Evolutionary conservation across 2,888 invertebrate genomes (phyloP).

Genomic region (Gerris lacustris): DNA sequence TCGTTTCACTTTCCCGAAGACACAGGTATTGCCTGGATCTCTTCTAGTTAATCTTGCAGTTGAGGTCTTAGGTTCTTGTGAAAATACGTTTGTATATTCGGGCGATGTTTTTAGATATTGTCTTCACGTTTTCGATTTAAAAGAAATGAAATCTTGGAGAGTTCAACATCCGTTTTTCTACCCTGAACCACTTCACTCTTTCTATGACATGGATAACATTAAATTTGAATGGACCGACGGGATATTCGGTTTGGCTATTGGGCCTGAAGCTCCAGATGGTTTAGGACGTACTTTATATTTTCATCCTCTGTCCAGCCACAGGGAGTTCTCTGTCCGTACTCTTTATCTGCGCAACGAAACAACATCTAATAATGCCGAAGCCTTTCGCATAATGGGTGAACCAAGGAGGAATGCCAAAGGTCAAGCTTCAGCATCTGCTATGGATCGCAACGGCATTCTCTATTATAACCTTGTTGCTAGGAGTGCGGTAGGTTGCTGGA

Average conservation of each 20-base stretch:
- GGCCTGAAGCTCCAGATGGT: slow-evolving; percentile 46
- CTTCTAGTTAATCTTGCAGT: slow-evolving; percentile 64
- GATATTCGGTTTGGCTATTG: slow-evolving; percentile 59
- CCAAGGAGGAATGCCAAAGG: slow-evolving; percentile 27
- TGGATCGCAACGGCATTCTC: slow-evolving; percentile 59
- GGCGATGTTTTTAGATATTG: slow-evolving; percentile 46
- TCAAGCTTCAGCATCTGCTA: slow-evolving; percentile 61
- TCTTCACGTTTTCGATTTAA: slow-evolving; percentile 64
- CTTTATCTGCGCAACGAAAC: slow-evolving; percentile 51
- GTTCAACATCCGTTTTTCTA: slow-evolving; percentile 58
- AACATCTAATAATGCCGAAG: slow-evolving; percentile 33
- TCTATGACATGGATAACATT: slow-evolving; percentile 32
- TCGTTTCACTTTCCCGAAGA: slow-evolving; percentile 50
- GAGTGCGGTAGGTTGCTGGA: slow-evolving; percentile 69
- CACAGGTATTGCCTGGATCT: slow-evolving; percentile 46
- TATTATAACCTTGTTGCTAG: slow-evolving; percentile 60
- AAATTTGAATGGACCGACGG: slow-evolving; percentile 55
- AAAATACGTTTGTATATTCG: slow-evolving; percentile 58
- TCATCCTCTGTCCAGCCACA: slow-evolving; percentile 63
- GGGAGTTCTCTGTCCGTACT: slow-evolving; percentile 61
- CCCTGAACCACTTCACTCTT: slow-evolving; percentile 41
- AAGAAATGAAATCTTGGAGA: slow-evolving; percentile 57
- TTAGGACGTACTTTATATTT: slow-evolving; percentile 63
- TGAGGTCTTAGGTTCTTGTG: slow-evolving; percentile 56
- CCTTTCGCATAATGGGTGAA: slow-evolving; percentile 31